These are phyloP conservation scores for Sinopyrophorus schimmeli DNA, from an alignment of 2,888 invertebrate species.

Conservation along the genomic window DNA sequence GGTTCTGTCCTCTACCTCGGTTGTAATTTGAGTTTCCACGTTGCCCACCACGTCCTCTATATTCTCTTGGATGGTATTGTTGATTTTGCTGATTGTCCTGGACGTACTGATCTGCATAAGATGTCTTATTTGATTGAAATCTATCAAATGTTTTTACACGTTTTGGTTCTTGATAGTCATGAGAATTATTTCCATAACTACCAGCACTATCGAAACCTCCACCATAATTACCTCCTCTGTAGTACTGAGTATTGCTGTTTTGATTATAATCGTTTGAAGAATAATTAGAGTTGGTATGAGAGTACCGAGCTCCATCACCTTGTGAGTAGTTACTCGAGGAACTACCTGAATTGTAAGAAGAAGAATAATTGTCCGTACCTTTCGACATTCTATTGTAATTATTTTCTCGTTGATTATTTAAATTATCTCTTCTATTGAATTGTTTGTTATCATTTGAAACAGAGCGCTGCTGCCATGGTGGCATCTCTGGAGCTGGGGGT, in stretches of 20 bases:
- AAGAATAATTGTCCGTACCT: too few species aligned
- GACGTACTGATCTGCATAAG: slow-evolving; percentile 55
- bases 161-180: slow-evolving; percentile 46
- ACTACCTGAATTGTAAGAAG: slow-evolving; percentile 41
- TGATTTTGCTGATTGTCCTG: slow-evolving; percentile 53
- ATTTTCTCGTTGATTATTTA: slow-evolving; percentile 34
- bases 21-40: slow-evolving; percentile 51
- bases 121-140: slow-evolving; percentile 50
- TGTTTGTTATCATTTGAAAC: too few species aligned
- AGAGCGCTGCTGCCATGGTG: slow-evolving; percentile 82
- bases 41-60: slow-evolving; percentile 39
- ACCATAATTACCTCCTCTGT: slow-evolving; percentile 38
- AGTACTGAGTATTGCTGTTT: slow-evolving; percentile 37
- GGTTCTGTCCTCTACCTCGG: slow-evolving; percentile 47
- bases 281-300: too few species aligned
- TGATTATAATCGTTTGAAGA: too few species aligned
- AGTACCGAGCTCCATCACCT: slow-evolving; percentile 32
- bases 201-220: slow-evolving; percentile 46
- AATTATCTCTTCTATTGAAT: slow-evolving; percentile 39
- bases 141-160: slow-evolving; percentile 53
- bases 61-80: slow-evolving; percentile 48
- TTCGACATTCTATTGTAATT: slow-evolving; percentile 17
- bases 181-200: slow-evolving; percentile 41
- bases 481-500: slow-evolving; percentile 96
- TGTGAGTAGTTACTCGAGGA: slow-evolving; percentile 37